Conservation (phyloP, 1,140 invertebrate genomes). For the Drosophila sturtevanti region DNA sequence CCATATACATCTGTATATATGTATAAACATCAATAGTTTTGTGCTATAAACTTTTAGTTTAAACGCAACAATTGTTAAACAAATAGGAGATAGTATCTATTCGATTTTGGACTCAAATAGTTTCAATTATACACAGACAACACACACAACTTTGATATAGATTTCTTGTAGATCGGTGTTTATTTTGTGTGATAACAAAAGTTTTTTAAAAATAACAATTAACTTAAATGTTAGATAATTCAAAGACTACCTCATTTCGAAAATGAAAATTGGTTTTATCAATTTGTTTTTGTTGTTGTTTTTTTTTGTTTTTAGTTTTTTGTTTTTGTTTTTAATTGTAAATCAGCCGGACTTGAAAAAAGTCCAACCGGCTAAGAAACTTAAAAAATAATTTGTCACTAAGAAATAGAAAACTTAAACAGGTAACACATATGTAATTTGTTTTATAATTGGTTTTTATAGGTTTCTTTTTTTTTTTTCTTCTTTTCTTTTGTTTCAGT, state of each 20-base stretch:
- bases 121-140: slow-evolving; percentile 9
- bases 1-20: too few relatives aligned
- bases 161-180: slow-evolving; percentile 30
- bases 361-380: slow-evolving; percentile 35
- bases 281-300: neutral
- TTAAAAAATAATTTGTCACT: slow-evolving; percentile 57
- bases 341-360: slow-evolving; percentile 2
- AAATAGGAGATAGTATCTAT: slow-evolving; percentile 27
- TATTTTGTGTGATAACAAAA: slow-evolving; percentile 33
- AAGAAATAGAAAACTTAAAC: slow-evolving; percentile 45
- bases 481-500: neutral
- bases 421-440: slow-evolving; percentile 32
- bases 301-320: slow-evolving; percentile 11
- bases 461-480: neutral
- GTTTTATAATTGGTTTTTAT: neutral
- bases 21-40: slow-evolving; percentile 62
- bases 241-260: slow-evolving; percentile 54
- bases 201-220: slow-evolving; percentile 36
- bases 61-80: slow-evolving; percentile 46
- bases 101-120: slow-evolving; percentile 6
- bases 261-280: slow-evolving; percentile 59
- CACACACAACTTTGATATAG: slow-evolving; percentile 18
- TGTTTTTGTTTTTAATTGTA: slow-evolving; percentile 13
- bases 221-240: slow-evolving; percentile 43
- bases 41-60: slow-evolving; percentile 67